These are phyloP conservation scores for Aptenodytes forsteri DNA, from an alignment of 2,113 vertebrate species.

Conservation along the genomic window DNA sequence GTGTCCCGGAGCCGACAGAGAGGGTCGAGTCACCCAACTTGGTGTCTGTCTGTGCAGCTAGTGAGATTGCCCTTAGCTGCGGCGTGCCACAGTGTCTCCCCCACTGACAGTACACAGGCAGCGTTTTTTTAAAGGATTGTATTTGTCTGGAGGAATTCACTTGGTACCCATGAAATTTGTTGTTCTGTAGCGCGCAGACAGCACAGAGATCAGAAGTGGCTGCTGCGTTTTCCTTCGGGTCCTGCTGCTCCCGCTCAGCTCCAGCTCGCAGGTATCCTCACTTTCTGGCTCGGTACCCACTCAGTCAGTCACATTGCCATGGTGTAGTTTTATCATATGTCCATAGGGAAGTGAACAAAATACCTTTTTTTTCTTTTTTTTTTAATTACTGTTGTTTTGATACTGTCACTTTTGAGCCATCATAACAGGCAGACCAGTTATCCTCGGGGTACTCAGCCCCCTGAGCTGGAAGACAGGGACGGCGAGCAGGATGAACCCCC, in stretches of 20 bases:
- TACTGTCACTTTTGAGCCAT: background rate
- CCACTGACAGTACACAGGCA: background rate
- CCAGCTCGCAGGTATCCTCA: background rate
- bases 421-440: too few species aligned
- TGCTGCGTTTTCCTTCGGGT: background rate
- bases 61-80: background rate
- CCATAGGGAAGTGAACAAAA: background rate
- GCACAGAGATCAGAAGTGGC: background rate
- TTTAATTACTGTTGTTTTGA: background rate
- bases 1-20: background rate
- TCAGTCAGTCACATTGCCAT: background rate
- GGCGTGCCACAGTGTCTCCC: fast-evolving
- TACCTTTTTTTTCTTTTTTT: background rate
- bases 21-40: background rate
- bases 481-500: too few species aligned
- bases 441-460: too few species aligned
- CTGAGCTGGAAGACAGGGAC: too few species aligned
- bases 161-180: background rate
- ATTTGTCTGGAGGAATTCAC: background rate
- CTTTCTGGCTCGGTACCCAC: background rate
- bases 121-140: background rate
- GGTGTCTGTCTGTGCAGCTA: background rate
- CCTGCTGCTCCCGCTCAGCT: background rate
- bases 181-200: background rate
- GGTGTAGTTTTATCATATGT: background rate